Percentiles rank a stretch among this genome's conserved stretches.
Conservation (phyloP, 2,888 invertebrate species). For the Drosophila kambysellisi region DNA sequence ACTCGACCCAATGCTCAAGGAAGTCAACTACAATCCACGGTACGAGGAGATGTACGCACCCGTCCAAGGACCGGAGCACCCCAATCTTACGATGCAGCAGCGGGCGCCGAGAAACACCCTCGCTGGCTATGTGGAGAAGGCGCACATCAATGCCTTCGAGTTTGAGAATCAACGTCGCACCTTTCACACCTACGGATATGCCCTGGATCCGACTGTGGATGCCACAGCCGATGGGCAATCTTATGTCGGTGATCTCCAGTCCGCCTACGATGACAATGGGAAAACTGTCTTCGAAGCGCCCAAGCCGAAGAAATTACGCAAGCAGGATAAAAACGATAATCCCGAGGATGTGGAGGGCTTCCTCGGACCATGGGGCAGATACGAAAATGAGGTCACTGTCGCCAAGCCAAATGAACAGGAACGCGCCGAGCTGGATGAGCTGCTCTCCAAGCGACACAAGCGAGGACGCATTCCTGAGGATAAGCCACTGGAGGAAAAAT, state of each 20-base stretch:
- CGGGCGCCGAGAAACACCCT: constrained; percentile 95
- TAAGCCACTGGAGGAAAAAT: constrained; percentile 97
- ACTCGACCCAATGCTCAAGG: constrained; percentile 92
- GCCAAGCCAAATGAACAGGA: constrained; percentile 97
- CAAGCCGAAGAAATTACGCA: constrained; percentile 92
- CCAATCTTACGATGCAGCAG: constrained; percentile 96
- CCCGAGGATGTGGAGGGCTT: constrained; percentile 97
- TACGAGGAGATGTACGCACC: constrained; percentile 98
- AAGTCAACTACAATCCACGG: constrained; percentile 95
- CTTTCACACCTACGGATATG: constrained; percentile 97
- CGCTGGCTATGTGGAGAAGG: constrained; percentile 97
- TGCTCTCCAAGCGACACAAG: constrained; percentile 95
- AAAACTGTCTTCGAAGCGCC: constrained; percentile 96
- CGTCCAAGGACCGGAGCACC: constrained; percentile 95
- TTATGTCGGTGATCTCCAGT: constrained; percentile 87
- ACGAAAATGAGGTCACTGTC: constrained; percentile 93
- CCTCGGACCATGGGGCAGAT: constrained; percentile 99
- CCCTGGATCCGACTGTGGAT: constrained; percentile 96
- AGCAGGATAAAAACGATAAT: constrained; percentile 94
- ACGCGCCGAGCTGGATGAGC: constrained; percentile 96
- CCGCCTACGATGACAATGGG: constrained; percentile 90
- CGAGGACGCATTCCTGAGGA: constrained; percentile 94
- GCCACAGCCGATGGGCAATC: constrained; percentile 85
- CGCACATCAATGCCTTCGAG: constrained; percentile 98
- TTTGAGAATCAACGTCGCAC: constrained; percentile 98